A percentile compares a stretch with the other conserved stretches of the same genome.
Conservation (phyloP, 2,113 vertebrate species). For the Apistogramma diplotaenia region DNA sequence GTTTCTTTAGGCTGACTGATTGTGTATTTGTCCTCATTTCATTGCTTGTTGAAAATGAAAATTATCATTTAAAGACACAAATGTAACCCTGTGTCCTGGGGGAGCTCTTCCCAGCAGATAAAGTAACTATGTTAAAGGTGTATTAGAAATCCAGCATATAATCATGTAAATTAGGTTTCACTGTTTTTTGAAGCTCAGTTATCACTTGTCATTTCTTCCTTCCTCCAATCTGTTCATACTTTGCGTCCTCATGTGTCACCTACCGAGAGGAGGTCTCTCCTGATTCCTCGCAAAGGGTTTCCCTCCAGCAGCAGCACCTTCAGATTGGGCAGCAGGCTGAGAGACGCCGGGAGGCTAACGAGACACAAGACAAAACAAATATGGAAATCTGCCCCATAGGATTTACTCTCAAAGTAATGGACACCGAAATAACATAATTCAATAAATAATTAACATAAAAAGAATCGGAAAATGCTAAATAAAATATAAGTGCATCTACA, state of each 20-base stretch:
- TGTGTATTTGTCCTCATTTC: too few relatives aligned
- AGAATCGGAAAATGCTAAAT: neutral
- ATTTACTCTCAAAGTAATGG: neutral
- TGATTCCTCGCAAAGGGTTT: constrained; percentile 90
- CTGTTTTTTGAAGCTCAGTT: neutral
- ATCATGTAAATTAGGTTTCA: neutral
- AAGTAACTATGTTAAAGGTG: too few relatives aligned
- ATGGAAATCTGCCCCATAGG: neutral
- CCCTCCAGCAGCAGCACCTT: constrained; percentile 89
- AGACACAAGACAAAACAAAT: constrained; percentile 28
- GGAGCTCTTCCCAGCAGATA: too few relatives aligned
- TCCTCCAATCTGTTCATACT: neutral
- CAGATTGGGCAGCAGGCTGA: constrained; percentile 87
- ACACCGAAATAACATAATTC: neutral
- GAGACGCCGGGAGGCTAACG: constrained; percentile 83
- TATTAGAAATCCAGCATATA: neutral
- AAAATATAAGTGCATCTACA: neutral
- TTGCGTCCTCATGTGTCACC: constrained; percentile 36
- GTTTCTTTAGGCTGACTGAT: too few relatives aligned
- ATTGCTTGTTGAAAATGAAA: too few relatives aligned
- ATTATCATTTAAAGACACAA: too few relatives aligned
- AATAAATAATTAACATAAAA: neutral
- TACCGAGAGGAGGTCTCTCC: constrained; percentile 90
- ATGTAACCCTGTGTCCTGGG: too few relatives aligned
- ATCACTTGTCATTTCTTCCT: neutral